Evolutionary conservation across 2,797 vertebrate genomes (phyloP).

Genomic region (Huso huso): DNA sequence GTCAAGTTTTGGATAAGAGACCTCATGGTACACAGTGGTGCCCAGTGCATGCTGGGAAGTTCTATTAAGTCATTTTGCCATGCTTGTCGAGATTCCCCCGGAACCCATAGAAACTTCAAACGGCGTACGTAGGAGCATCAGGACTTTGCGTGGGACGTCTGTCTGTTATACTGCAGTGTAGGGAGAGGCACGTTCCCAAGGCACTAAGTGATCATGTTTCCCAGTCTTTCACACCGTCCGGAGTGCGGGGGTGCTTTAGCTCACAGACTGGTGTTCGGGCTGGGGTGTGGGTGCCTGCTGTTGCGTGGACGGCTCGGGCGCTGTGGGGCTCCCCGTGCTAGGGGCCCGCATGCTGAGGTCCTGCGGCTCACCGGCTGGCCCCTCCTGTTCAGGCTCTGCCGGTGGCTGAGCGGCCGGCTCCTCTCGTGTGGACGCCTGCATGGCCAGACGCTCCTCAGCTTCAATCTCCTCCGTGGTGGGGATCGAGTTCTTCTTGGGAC

Average conservation of each 20-base stretch:
- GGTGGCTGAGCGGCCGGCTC: slow-evolving; percentile 31
- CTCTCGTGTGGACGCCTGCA: slow-evolving; percentile 46
- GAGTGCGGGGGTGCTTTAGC: slow-evolving; percentile 43
- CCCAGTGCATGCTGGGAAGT: too few relatives aligned
- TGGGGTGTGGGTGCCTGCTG: slow-evolving; percentile 32
- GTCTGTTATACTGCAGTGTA: slow-evolving; percentile 6
- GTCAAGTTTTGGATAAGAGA: too few relatives aligned
- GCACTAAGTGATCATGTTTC: slow-evolving; percentile 43
- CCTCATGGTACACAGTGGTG: too few relatives aligned
- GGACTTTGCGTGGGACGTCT: background rate
- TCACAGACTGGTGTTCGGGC: slow-evolving; percentile 46
- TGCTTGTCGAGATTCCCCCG: too few relatives aligned
- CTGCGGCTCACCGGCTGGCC: slow-evolving; percentile 42
- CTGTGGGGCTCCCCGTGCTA: slow-evolving; percentile 25
- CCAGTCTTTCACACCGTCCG: slow-evolving; percentile 47
- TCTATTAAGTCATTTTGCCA: too few relatives aligned
- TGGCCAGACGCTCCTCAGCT: slow-evolving; percentile 80
- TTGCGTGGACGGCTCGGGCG: slow-evolving; percentile 28
- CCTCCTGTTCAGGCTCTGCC: slow-evolving; percentile 18
- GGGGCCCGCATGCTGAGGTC: slow-evolving; percentile 38
- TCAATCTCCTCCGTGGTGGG: slow-evolving; percentile 94
- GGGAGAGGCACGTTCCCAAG: slow-evolving; percentile 36
- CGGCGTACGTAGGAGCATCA: too few relatives aligned
- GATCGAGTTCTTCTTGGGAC: slow-evolving; percentile 98
- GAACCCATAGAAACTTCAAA: too few relatives aligned